Evolutionary conservation across 2,797 vertebrate species (phyloP), one percentile per base, ranked within the genome.

Genomic region (Poeciliopsis paucimaculata): DNA sequence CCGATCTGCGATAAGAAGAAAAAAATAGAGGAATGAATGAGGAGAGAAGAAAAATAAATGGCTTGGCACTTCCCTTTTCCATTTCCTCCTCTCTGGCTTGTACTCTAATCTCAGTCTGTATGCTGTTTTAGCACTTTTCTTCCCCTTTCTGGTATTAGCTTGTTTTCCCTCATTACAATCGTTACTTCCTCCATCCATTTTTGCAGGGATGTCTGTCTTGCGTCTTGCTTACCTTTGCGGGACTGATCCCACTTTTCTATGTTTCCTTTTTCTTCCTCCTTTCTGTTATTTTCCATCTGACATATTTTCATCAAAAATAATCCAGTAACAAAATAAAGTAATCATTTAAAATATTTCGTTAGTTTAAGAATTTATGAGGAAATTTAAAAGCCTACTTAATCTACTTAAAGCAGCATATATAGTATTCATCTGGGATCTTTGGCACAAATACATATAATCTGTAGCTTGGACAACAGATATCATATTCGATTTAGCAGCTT

Each of bases 41-140:
- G 72, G 75, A 74, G 73, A 73, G 64, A 75, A 77, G 53, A 81
- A 85, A 88, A 91, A 91, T 78, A 86, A 89, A 91, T 90, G 84
- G 78, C 76, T 86, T 11, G 0, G 76, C 80, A 86, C 81, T 89
- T 90, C 81, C 81, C 76, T 77, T 83, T 88, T 79, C 82, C 84
- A 84, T 90, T 89, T 88, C 87, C 77, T 82, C 73, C 62, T 83
- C 57, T 76, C 79, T 75, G 64, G 68, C 83, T 85, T 82, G 79
- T 76, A 86, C 85, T 92, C 80, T 92, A 90, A 92, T 93, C 91
- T 90, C 75, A 76, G 47, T 62, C 81, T 80, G 76, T 46, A 76
- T 90, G 91, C 86, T 87, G 89, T 86, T 87, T 72, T 85, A 76
- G 76, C 85, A 80, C 76, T 86, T 89, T 89, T 83, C 85, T 82